Conservation (phyloP, 2,113 vertebrate genomes). For the Syngnathus scovelli region DNA sequence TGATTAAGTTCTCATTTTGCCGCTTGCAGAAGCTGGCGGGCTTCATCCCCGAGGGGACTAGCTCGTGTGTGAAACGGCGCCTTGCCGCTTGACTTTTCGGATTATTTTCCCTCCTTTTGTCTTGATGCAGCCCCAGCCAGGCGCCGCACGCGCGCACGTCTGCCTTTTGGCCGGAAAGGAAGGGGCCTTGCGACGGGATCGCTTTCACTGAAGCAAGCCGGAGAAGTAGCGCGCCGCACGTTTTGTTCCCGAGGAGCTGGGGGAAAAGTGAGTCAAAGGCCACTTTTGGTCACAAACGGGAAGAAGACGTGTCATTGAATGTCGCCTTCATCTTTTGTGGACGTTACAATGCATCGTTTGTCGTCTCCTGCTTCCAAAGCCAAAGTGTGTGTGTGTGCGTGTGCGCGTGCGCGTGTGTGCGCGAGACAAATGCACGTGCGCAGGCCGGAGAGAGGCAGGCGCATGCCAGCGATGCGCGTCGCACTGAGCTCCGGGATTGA, state of each 20-base stretch:
- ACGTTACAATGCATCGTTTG: neutral
- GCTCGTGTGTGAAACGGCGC: conserved; percentile 22
- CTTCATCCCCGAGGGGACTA: conserved; percentile 16
- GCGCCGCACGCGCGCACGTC: too few species aligned
- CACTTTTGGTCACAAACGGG: neutral
- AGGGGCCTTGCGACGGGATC: too few species aligned
- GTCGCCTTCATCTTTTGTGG: neutral
- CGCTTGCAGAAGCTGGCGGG: conserved; percentile 28
- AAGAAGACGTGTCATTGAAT: neutral
- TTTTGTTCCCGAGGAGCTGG: neutral
- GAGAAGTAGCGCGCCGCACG: neutral
- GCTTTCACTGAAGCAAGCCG: neutral
- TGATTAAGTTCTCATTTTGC: conserved; percentile 68
- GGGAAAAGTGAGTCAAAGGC: neutral
- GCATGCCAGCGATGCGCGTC: too few species aligned
- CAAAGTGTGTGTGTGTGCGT: too few species aligned
- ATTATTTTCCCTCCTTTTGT: neutral
- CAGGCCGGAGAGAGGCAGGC: too few species aligned
- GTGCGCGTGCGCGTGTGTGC: too few species aligned
- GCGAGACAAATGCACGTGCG: too few species aligned
- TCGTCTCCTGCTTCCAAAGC: neutral
- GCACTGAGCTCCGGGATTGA: too few species aligned
- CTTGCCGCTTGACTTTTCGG: neutral
- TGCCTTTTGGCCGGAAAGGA: too few species aligned
- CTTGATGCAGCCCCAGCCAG: neutral